phyloP scores from a whole-genome alignment of 2,797 vertebrate species.

The Myotis pilosus region DNA sequence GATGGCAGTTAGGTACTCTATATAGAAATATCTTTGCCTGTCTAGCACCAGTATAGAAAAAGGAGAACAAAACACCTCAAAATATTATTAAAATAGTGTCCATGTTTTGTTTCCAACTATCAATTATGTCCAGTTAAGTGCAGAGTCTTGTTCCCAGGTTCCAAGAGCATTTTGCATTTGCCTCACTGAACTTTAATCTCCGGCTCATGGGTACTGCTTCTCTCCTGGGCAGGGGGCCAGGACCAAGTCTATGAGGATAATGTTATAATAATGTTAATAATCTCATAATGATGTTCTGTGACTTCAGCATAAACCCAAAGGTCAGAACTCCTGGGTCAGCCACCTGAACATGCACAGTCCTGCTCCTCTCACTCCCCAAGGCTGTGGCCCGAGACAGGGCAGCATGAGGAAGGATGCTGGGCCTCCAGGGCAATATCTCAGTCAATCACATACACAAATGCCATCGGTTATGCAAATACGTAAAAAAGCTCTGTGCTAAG shows the following conservation, averaged over 20 bases:
- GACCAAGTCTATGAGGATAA: background rate
- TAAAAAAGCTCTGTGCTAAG: background rate
- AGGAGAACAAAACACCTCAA: background rate
- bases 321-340: background rate
- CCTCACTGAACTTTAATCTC: background rate
- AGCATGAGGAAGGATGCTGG: background rate
- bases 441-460: background rate
- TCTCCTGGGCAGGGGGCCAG: background rate
- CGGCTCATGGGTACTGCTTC: background rate
- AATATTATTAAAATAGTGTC: background rate
- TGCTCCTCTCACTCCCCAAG: background rate
- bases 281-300: background rate
- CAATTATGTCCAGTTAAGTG: background rate
- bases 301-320: background rate
- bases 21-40: background rate
- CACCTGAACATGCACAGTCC: background rate
- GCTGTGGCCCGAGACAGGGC: background rate
- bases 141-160: background rate
- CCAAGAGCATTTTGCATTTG: background rate
- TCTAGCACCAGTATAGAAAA: background rate
- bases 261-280: background rate
- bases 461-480: background rate
- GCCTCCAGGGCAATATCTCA: background rate
- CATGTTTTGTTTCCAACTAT: background rate
- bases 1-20: background rate